Conservation (phyloP, 2,888 invertebrate genomes). For the Idaea dimidiata region DNA sequence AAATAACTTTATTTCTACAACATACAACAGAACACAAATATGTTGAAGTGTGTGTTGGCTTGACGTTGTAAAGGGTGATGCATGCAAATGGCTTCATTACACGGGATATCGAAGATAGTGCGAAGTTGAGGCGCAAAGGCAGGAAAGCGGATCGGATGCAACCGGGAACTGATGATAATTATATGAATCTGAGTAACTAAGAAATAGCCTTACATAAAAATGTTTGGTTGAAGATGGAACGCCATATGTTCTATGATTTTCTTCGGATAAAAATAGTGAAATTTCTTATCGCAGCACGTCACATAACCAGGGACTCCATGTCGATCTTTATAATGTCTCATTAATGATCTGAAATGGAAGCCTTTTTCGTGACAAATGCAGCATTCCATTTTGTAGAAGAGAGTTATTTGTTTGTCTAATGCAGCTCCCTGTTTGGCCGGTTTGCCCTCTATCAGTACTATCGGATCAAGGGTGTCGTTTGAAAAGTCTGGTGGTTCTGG, state of each 20-base stretch:
- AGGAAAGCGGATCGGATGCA: too few species aligned
- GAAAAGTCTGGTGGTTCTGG: conserved; percentile 32
- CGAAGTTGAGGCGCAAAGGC: too few species aligned
- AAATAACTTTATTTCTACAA: too few species aligned
- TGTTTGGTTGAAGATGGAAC: conserved; percentile 68
- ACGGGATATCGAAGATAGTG: too few species aligned
- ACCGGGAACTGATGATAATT: too few species aligned
- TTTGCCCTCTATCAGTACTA: conserved; percentile 64
- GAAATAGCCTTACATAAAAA: conserved; percentile 63
- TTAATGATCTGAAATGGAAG: conserved; percentile 68
- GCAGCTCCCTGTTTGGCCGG: conserved; percentile 68
- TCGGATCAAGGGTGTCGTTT: conserved; percentile 52
- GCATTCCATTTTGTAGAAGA: conserved; percentile 77
- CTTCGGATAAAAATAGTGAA: conserved; percentile 74
- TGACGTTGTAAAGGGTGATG: too few species aligned
- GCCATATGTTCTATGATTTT: conserved; percentile 77
- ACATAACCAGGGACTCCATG: conserved; percentile 76
- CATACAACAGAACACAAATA: too few species aligned
- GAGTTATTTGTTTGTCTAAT: conserved; percentile 67
- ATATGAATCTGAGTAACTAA: neutral
- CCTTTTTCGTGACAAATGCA: conserved; percentile 70
- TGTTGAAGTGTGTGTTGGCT: too few species aligned
- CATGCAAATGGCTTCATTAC: too few species aligned
- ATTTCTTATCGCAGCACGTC: conserved; percentile 72
- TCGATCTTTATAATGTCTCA: conserved; percentile 74